Evolutionary conservation across 2,113 vertebrate genomes (phyloP).

Genomic region (Uropsilus gracilis): DNA sequence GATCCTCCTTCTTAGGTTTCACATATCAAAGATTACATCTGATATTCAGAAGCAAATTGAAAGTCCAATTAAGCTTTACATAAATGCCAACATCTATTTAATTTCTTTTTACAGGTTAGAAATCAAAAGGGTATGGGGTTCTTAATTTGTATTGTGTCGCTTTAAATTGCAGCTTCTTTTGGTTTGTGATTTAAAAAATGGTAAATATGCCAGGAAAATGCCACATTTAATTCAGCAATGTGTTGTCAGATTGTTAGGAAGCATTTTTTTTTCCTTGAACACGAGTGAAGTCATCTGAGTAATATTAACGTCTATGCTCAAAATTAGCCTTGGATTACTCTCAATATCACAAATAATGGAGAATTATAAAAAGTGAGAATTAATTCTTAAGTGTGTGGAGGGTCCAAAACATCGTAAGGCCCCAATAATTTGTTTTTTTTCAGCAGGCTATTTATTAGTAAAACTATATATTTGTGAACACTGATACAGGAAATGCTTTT

Average conservation of each 20-base stretch:
- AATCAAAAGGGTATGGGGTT: neutral
- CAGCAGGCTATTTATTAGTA: neutral
- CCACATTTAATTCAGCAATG: conserved; percentile 53
- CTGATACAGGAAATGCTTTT: neutral
- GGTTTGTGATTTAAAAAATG: conserved; percentile 48
- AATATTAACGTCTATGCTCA: conserved; percentile 62
- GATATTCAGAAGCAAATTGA: conserved; percentile 60
- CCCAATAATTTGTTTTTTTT: conserved; percentile 18
- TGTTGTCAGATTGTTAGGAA: conserved; percentile 56
- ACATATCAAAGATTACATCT: conserved; percentile 46
- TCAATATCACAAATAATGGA: neutral
- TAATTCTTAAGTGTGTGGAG: neutral
- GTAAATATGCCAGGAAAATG: conserved; percentile 52
- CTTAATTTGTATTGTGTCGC: neutral
- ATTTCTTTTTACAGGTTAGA: conserved; percentile 37
- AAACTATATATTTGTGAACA: neutral
- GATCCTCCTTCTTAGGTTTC: conserved; percentile 30
- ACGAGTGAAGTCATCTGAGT: conserved; percentile 50
- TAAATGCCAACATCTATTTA: conserved; percentile 38
- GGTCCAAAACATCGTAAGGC: neutral
- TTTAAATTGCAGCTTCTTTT: conserved; percentile 61
- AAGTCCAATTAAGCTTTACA: conserved; percentile 50
- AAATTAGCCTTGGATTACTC: conserved; percentile 31
- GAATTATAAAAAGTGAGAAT: neutral
- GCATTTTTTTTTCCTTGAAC: conserved; percentile 25